Evolutionary conservation across 1,140 invertebrate genomes (phyloP).

Genomic region (Tetramorium parvispinum): DNA sequence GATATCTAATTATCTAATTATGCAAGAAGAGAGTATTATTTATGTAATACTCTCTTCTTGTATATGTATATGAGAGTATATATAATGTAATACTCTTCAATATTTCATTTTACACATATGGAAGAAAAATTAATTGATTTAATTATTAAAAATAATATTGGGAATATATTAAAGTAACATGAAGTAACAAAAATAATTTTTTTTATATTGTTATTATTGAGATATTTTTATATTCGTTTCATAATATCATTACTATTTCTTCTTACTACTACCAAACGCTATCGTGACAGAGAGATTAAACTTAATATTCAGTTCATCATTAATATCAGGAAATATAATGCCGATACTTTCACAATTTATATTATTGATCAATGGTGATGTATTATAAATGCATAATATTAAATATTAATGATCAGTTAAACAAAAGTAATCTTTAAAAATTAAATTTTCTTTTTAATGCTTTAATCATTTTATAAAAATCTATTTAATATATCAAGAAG

Average conservation of each 20-base stretch:
- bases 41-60: too few species aligned
- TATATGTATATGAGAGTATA: too few species aligned
- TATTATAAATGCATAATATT: background rate
- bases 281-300: background rate
- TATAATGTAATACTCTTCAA: background rate
- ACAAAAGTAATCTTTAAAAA: background rate
- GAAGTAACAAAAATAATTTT: background rate
- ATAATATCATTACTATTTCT: background rate
- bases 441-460: background rate
- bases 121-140: background rate
- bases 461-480: background rate
- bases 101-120: background rate
- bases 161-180: background rate
- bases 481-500: background rate
- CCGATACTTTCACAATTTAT: conserved; percentile 31
- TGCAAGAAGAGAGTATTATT: background rate
- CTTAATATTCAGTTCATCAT: conserved; percentile 6
- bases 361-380: background rate
- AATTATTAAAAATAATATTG: background rate
- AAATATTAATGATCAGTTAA: background rate
- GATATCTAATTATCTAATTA: background rate
- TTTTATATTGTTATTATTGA: background rate
- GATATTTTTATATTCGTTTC: background rate
- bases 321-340: conserved; percentile 43
- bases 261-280: background rate